phyloP scores from a whole-genome alignment of 2,797 vertebrate species.

The Epinephelus coioides region DNA sequence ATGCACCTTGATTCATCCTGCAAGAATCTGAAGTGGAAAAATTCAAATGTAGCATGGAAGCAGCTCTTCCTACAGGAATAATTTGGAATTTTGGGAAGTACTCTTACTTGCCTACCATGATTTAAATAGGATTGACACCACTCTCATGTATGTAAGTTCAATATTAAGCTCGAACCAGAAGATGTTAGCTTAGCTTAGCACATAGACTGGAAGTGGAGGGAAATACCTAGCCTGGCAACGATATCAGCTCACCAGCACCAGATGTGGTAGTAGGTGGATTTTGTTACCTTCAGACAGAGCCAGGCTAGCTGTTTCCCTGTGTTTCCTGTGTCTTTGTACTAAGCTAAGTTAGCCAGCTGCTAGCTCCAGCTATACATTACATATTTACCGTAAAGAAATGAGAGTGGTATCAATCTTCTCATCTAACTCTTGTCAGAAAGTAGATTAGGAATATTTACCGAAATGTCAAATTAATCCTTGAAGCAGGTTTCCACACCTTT shows the following conservation, averaged over 20 bases:
- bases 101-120: too few species aligned
- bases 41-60: neutral
- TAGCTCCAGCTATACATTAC: neutral
- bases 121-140: neutral
- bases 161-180: neutral
- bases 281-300: neutral
- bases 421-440: neutral
- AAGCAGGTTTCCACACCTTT: too few species aligned
- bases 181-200: neutral
- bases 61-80: neutral
- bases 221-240: neutral
- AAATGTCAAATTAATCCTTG: neutral
- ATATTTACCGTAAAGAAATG: neutral
- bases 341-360: neutral
- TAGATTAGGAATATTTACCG: neutral
- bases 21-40: slow-evolving; percentile 2
- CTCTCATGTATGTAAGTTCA: neutral
- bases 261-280: neutral
- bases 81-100: neutral
- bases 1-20: neutral
- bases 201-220: neutral
- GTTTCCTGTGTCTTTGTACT: slow-evolving; percentile 6
- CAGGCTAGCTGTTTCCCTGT: neutral
- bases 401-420: neutral
- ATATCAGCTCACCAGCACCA: neutral